A percentile compares a stretch with the other conserved stretches of the same genome.
Evolutionary conservation across 1,140 invertebrate genomes (phyloP).

Genomic region (Cheumatopsyche charites): DNA sequence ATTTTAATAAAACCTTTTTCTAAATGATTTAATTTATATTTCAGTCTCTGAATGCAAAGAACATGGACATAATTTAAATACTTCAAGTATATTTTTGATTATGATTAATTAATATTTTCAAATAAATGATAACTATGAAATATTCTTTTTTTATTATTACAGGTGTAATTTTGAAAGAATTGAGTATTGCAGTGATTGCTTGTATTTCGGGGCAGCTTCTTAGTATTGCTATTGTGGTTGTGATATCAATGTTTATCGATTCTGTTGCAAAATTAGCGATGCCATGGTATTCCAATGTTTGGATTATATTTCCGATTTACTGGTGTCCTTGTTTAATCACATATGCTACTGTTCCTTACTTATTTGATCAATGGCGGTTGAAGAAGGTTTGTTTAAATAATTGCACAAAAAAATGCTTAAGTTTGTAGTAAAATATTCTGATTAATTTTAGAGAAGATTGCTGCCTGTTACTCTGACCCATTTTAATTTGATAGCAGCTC

Average conservation of each 20-base stretch:
- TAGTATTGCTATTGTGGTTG: neutral
- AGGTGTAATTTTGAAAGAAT: conserved; percentile 1
- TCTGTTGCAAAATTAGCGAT: conserved; percentile 36
- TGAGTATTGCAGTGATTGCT: conserved; percentile 1
- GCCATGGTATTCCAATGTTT: conserved; percentile 44
- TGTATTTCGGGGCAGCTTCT: neutral
- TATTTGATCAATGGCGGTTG: conserved; percentile 34
- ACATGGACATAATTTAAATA: neutral
- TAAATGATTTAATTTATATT: too few relatives aligned
- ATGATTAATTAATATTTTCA: too few relatives aligned
- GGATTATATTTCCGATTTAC: conserved; percentile 44
- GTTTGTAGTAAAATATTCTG: neutral
- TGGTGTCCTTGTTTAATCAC: conserved; percentile 41
- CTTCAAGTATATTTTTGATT: conserved; percentile 24
- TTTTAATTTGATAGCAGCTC: conserved; percentile 40
- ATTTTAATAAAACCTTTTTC: too few relatives aligned
- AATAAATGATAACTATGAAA: too few relatives aligned
- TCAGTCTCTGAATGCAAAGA: too few relatives aligned
- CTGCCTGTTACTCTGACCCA: conserved; percentile 27
- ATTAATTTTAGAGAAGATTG: conserved; percentile 35
- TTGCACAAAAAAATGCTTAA: neutral
- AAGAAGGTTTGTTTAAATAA: conserved; percentile 34
- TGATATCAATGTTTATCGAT: conserved; percentile 32
- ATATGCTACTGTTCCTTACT: conserved; percentile 13
- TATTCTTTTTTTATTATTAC: neutral